Percentiles rank a stretch among this genome's conserved stretches.
Evolutionary conservation across 2,797 vertebrate genomes (phyloP).

Genomic region (Novumbra hubbsi): DNA sequence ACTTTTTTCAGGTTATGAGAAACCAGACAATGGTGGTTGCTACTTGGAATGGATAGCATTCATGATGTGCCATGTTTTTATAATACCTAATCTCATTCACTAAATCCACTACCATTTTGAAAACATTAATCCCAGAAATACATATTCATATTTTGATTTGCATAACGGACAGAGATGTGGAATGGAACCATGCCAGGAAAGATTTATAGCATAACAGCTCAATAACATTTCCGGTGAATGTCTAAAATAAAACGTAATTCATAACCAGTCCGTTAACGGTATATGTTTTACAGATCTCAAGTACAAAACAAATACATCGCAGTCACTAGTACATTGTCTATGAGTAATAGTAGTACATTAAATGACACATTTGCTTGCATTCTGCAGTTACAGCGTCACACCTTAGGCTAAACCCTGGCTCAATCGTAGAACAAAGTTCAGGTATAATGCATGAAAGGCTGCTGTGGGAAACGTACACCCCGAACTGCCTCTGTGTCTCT

Average conservation of each 20-base stretch:
- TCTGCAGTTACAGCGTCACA: background rate
- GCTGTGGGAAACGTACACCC: background rate
- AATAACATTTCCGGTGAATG: background rate
- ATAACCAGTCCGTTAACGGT: constrained; percentile 4
- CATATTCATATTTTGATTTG: constrained; percentile 14
- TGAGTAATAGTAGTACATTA: background rate
- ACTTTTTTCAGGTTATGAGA: background rate
- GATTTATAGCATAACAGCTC: constrained; percentile 7
- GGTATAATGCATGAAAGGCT: background rate
- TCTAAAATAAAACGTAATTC: background rate
- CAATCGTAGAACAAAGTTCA: background rate
- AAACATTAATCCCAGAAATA: constrained; percentile 5
- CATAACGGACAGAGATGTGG: constrained; percentile 11
- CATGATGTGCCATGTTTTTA: constrained; percentile 3
- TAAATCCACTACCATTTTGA: constrained; percentile 8
- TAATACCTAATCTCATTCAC: constrained; percentile 7
- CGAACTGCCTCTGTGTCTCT: background rate
- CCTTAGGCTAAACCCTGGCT: background rate
- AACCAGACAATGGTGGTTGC: constrained; percentile 3
- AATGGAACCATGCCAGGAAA: background rate
- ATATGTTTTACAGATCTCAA: background rate
- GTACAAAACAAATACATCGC: background rate
- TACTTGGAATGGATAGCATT: background rate
- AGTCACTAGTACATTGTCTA: background rate
- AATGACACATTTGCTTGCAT: background rate